phyloP scores from a whole-genome alignment of 2,797 vertebrate species.

The Mus spretus region DNA sequence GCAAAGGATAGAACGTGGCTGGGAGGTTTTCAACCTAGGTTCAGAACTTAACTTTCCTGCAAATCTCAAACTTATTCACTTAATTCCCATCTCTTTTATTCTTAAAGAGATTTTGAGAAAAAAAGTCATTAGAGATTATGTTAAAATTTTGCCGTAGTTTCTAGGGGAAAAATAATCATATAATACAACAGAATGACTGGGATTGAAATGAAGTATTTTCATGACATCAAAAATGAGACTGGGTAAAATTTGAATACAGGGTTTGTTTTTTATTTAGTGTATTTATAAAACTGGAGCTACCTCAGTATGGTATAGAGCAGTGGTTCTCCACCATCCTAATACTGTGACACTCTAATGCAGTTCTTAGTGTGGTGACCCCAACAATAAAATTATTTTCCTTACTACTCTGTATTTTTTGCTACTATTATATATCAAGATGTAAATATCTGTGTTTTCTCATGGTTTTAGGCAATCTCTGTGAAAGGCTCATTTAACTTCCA shows the following conservation, averaged over 20 bases:
- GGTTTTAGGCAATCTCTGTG: background rate
- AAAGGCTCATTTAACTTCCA: background rate
- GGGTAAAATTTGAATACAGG: conserved; percentile 27
- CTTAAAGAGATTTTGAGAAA: conserved; percentile 25
- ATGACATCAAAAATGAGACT: background rate
- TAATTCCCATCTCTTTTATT: conserved; percentile 52
- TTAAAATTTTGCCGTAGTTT: conserved; percentile 14
- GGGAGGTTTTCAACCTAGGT: background rate
- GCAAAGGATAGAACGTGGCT: conserved; percentile 10
- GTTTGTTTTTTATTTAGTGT: background rate
- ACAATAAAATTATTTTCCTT: background rate
- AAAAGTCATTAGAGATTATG: conserved; percentile 52
- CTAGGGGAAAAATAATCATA: background rate
- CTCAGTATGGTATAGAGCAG: background rate
- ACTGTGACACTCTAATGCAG: background rate
- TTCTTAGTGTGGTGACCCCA: background rate
- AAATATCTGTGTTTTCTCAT: background rate
- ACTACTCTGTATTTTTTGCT: background rate
- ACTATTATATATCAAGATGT: background rate
- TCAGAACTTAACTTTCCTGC: conserved; percentile 55
- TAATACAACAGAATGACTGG: background rate
- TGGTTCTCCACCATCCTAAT: background rate
- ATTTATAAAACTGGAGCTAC: background rate
- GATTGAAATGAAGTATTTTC: conserved; percentile 22
- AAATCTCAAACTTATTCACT: conserved; percentile 64